phyloP scores from a whole-genome alignment of 2,888 invertebrate genomes.

The Drosophila prostipennis region DNA sequence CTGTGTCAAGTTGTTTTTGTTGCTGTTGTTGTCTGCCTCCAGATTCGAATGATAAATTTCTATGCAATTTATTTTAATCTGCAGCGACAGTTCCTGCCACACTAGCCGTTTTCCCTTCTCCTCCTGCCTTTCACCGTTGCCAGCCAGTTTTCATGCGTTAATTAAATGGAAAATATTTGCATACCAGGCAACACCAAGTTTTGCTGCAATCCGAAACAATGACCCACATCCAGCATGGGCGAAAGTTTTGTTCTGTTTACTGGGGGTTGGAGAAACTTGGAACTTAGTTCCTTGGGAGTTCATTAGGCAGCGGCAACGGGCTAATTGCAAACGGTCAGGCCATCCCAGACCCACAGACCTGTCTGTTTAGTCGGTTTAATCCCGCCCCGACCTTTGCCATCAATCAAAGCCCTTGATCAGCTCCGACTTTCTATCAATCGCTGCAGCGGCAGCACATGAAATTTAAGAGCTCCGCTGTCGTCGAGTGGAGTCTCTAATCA shows the following conservation, averaged over 20 bases:
- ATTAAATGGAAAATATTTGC: constrained; percentile 78
- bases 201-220: constrained; percentile 62
- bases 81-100: constrained; percentile 57
- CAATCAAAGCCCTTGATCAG: constrained; percentile 51
- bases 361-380: neutral
- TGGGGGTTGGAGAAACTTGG: neutral
- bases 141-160: constrained; percentile 69
- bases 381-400: constrained; percentile 27
- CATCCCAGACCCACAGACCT: neutral
- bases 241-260: constrained; percentile 52
- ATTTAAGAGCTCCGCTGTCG: constrained; percentile 46
- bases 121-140: constrained; percentile 1
- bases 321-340: constrained; percentile 17
- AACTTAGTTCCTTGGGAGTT: constrained; percentile 31
- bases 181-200: constrained; percentile 34
- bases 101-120: constrained; percentile 13
- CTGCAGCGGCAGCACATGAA: constrained; percentile 31
- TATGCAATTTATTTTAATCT: constrained; percentile 77
- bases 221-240: constrained; percentile 64
- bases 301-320: constrained; percentile 26
- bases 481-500: constrained; percentile 50
- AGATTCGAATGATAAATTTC: constrained; percentile 77
- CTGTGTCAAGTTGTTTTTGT: constrained; percentile 65
- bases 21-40: constrained; percentile 43
- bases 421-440: constrained; percentile 54